Evolutionary conservation across 1,140 invertebrate species (phyloP).

Genomic region (Drosophila paulistorum): DNA sequence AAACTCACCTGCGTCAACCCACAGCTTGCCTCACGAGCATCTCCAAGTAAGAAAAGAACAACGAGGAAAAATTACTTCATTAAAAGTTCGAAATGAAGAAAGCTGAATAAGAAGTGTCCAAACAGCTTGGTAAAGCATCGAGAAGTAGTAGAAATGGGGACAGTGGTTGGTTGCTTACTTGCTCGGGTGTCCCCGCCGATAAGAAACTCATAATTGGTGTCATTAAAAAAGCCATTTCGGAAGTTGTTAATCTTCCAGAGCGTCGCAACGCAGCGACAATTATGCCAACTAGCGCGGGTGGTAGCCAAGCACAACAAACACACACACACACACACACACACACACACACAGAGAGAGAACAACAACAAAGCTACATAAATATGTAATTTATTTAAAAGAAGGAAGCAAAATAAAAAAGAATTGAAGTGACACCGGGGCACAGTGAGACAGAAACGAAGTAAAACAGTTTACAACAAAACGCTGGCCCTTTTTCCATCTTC

Average conservation of each 20-base stretch:
- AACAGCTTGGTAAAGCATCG: constrained; percentile 12
- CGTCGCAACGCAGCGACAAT: constrained; percentile 49
- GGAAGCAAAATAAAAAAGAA: constrained; percentile 11
- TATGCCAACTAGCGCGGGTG: constrained; percentile 62
- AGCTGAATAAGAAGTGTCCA: constrained; percentile 50
- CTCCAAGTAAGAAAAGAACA: constrained; percentile 43
- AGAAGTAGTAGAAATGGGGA: not conserved
- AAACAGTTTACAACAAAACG: constrained; percentile 64
- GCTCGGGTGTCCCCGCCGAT: constrained; percentile 63
- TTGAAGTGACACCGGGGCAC: constrained; percentile 9
- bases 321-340: constrained; percentile 18
- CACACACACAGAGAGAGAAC: constrained; percentile 18
- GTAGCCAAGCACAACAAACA: constrained; percentile 2
- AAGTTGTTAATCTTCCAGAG: constrained; percentile 74
- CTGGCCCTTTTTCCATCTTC: constrained; percentile 20
- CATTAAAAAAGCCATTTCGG: constrained; percentile 80
- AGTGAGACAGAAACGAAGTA: constrained; percentile 4
- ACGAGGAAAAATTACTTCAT: constrained; percentile 71
- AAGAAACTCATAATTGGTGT: constrained; percentile 80
- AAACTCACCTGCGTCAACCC: constrained; percentile 47
- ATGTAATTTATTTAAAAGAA: constrained; percentile 73
- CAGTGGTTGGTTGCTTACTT: constrained; percentile 48
- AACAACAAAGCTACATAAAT: constrained; percentile 66
- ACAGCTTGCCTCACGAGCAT: not conserved
- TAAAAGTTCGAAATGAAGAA: constrained; percentile 64